Conservation (phyloP, 2,888 invertebrate genomes). For the Nymphalis polychloros region DNA sequence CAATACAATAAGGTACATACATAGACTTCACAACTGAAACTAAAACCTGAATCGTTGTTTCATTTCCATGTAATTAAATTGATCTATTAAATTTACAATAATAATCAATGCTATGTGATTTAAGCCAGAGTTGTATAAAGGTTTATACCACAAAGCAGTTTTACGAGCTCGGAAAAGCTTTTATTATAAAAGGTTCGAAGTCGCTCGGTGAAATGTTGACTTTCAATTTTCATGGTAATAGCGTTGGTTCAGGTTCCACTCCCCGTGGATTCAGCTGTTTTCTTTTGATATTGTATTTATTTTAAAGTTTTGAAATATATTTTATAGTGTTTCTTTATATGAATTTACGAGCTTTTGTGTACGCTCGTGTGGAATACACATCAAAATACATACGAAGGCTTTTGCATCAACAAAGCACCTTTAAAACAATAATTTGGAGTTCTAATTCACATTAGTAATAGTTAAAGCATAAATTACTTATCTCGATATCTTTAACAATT, state of each 20-base stretch:
- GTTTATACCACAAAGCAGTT: conserved; percentile 33
- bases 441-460: no score
- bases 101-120: conserved; percentile 17
- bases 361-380: not conserved
- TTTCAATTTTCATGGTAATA: conserved; percentile 53
- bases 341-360: not conserved
- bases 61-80: conserved; percentile 4
- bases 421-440: no score
- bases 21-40: no score
- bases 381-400: not conserved
- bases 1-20: no score
- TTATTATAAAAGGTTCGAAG: conserved; percentile 37
- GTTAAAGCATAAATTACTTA: no score
- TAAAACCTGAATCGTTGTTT: not conserved
- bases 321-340: conserved; percentile 1
- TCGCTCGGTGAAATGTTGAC: conserved; percentile 50
- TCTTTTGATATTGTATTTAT: conserved; percentile 26
- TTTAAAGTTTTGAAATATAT: conserved; percentile 20
- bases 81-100: conserved; percentile 18
- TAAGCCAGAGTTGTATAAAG: conserved; percentile 20
- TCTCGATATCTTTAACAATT: no score
- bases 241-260: conserved; percentile 38
- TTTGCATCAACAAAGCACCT: no score
- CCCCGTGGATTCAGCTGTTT: conserved; percentile 32
- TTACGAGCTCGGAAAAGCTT: conserved; percentile 34